phyloP scores from a whole-genome alignment of 2,888 invertebrate genomes.

The Lasioglossum calceatum region DNA sequence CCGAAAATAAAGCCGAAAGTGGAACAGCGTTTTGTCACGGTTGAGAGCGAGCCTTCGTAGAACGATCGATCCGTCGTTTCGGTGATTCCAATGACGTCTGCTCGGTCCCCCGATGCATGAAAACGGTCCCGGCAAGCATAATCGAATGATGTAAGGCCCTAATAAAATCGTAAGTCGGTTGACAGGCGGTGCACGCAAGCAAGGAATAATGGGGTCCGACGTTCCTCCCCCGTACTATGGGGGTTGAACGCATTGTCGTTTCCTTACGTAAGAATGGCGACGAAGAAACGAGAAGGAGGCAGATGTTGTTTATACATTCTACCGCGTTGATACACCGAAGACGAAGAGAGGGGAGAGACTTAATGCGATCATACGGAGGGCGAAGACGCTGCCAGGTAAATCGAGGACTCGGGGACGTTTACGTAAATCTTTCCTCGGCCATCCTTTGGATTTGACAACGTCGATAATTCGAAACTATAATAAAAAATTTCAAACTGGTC shows the following conservation, averaged over 20 bases:
- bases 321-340: conserved; percentile 23
- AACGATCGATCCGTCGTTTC: not conserved
- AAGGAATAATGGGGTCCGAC: conserved; percentile 71
- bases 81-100: not conserved
- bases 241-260: conserved; percentile 78
- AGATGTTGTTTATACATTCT: conserved; percentile 79
- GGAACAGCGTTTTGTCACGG: not conserved
- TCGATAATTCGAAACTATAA: not conserved
- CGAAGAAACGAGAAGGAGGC: conserved; percentile 75
- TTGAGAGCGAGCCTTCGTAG: not conserved
- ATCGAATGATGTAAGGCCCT: conserved; percentile 83
- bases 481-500: not conserved
- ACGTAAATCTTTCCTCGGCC: not conserved
- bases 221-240: conserved; percentile 79
- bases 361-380: not conserved
- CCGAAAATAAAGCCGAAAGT: not conserved
- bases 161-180: conserved; percentile 84
- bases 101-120: conserved; percentile 51
- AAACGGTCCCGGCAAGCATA: conserved; percentile 71
- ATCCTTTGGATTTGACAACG: not conserved
- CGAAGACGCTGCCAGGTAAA: not conserved
- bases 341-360: not conserved
- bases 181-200: conserved; percentile 77
- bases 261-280: conserved; percentile 79
- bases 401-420: not conserved